Conservation (phyloP, 2,888 invertebrate species). For the Megaustenia siamemsis region DNA sequence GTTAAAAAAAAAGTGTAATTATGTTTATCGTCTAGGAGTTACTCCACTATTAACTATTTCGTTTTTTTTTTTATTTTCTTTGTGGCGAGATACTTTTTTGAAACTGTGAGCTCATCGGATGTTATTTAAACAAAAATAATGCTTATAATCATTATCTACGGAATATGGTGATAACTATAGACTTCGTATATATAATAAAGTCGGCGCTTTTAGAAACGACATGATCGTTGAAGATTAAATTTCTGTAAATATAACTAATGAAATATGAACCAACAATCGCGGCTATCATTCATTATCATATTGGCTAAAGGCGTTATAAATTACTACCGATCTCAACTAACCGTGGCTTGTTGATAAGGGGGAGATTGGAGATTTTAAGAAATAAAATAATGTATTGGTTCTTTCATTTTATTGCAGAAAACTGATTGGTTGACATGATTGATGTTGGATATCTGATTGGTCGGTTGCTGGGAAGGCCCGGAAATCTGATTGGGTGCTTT, state of each 20-base stretch:
- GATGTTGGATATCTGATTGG: not conserved
- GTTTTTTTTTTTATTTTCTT: no score
- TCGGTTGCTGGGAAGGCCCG: not conserved
- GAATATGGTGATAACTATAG: no score
- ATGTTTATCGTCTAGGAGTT: no score
- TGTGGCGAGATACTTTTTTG: no score
- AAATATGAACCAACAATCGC: not conserved
- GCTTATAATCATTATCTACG: no score
- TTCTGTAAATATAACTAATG: not conserved
- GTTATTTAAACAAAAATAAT: no score
- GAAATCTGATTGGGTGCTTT: not conserved
- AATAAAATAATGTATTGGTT: slow-evolving; percentile 7
- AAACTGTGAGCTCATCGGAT: no score
- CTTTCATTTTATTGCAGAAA: not conserved
- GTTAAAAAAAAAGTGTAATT: no score
- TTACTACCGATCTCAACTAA: slow-evolving; percentile 18
- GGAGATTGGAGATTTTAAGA: not conserved
- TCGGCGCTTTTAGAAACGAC: no score
- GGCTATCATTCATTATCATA: slow-evolving; percentile 10
- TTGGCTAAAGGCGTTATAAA: not conserved
- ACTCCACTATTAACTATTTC: no score
- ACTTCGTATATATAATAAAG: no score
- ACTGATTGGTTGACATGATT: not conserved
- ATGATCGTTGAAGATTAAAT: no score
- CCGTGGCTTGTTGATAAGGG: not conserved